Percentiles rank a stretch among this genome's conserved stretches.
phyloP scores from a whole-genome alignment of 2,888 invertebrate species.

The Brachyptera risi region DNA sequence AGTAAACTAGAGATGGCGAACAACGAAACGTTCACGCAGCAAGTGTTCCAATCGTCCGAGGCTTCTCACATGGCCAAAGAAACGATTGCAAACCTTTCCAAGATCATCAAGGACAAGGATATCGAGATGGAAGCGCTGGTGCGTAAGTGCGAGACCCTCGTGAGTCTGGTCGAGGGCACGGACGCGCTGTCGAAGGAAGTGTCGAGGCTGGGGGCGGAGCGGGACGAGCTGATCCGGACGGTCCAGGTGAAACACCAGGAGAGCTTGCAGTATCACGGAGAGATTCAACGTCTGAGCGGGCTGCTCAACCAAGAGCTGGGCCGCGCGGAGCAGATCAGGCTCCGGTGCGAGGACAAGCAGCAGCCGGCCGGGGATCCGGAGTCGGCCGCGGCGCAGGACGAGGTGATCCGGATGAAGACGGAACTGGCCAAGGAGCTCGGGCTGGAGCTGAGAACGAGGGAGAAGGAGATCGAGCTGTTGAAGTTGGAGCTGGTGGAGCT shows the following conservation, averaged over 20 bases:
- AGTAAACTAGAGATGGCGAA: conserved; percentile 11
- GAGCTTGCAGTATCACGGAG: conserved; percentile 76
- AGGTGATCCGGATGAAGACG: neutral
- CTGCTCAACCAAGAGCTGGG: conserved; percentile 40
- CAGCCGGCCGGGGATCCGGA: conserved; percentile 46
- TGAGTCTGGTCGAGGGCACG: conserved; percentile 37
- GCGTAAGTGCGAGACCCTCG: conserved; percentile 42
- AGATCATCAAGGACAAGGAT: conserved; percentile 45
- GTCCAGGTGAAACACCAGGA: conserved; percentile 81
- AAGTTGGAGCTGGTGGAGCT: neutral
- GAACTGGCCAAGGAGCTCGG: neutral
- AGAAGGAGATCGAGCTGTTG: neutral
- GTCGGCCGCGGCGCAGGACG: neutral
- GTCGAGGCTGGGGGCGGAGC: conserved; percentile 46
- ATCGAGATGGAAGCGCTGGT: conserved; percentile 45
- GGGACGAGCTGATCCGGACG: conserved; percentile 66
- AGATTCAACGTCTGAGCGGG: conserved; percentile 73
- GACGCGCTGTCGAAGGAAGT: conserved; percentile 43
- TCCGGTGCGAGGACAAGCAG: conserved; percentile 40
- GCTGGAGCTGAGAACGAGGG: neutral
- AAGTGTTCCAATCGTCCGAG: conserved; percentile 16
- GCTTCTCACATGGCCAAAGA: conserved; percentile 36
- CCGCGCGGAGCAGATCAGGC: conserved; percentile 25
- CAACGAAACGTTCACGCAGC: too few species aligned
- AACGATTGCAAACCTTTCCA: conserved; percentile 43